Conservation (phyloP, 1,140 invertebrate genomes). For the Phymastichus coffea region DNA sequence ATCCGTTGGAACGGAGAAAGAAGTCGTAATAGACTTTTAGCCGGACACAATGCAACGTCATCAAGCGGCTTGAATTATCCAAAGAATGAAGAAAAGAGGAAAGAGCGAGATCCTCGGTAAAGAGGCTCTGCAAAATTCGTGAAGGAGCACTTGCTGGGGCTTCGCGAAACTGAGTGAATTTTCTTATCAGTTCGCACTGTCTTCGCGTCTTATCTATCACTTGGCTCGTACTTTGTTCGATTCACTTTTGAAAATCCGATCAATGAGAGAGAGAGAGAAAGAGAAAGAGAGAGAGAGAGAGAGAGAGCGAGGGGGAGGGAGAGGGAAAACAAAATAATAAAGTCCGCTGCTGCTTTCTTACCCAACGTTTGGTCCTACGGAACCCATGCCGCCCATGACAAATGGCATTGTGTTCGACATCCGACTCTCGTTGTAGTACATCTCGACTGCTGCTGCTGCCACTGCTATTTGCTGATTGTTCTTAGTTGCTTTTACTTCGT, state of each 20-base stretch:
- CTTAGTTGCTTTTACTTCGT: slow-evolving; percentile 32
- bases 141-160: background rate
- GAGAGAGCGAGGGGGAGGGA: too few species aligned
- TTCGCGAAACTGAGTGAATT: too few species aligned
- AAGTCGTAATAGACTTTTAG: slow-evolving; percentile 7
- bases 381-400: slow-evolving; percentile 26
- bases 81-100: too few species aligned
- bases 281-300: too few species aligned
- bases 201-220: too few species aligned
- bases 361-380: slow-evolving; percentile 37
- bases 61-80: too few species aligned
- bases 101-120: background rate
- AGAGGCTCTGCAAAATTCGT: too few species aligned
- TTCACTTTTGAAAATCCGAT: too few species aligned
- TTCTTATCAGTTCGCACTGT: too few species aligned
- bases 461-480: slow-evolving; percentile 23
- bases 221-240: too few species aligned
- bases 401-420: slow-evolving; percentile 46
- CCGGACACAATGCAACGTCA: background rate
- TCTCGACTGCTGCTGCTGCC: slow-evolving; percentile 26
- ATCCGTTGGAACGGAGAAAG: background rate
- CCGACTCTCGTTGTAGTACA: slow-evolving; percentile 46
- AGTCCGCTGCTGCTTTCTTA: slow-evolving; percentile 34
- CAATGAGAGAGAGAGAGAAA: too few species aligned
- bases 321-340: slow-evolving; percentile 39